A percentile compares a stretch with the other conserved stretches of the same genome.
Conservation (phyloP, 2,113 vertebrate species). For the Cynoglossus semilaevis region DNA sequence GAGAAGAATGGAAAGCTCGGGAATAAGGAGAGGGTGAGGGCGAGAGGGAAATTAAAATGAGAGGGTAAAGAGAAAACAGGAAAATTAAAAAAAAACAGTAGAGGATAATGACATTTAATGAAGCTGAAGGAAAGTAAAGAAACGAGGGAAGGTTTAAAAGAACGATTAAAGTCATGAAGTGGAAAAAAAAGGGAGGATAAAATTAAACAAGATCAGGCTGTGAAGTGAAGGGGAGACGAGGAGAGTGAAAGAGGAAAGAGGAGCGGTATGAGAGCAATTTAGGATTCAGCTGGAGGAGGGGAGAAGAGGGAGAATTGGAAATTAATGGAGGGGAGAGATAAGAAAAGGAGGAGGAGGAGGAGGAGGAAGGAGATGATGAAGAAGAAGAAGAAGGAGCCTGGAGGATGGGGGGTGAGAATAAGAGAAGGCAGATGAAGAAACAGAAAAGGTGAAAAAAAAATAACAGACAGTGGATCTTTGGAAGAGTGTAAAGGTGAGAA, state of each 20-base stretch:
- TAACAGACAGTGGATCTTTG: no score
- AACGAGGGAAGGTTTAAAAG: background rate
- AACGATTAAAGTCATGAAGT: background rate
- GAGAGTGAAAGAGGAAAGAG: no score
- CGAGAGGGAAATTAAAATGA: no score
- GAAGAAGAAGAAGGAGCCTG: conserved; percentile 19
- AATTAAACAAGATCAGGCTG: conserved; percentile 14
- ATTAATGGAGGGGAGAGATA: conserved; percentile 59
- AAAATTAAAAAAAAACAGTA: no score
- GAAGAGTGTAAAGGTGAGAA: no score
- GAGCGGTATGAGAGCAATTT: conserved; percentile 58
- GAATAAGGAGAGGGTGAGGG: no score
- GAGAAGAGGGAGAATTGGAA: conserved; percentile 41
- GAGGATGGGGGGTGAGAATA: conserved; percentile 13
- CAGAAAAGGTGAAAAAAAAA: conserved; percentile 17
- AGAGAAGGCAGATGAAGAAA: background rate
- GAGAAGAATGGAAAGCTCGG: no score
- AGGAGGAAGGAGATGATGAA: conserved; percentile 19
- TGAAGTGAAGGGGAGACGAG: conserved; percentile 21
- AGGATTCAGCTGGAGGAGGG: conserved; percentile 50
- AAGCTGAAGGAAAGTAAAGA: background rate
- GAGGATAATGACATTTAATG: background rate
- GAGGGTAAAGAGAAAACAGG: conserved; percentile 1
- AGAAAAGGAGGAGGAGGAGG: conserved; percentile 37
- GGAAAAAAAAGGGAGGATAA: background rate